These are phyloP conservation scores for Heliconius hermathena DNA, from an alignment of 1,140 invertebrate genomes.

Conservation along the genomic window DNA sequence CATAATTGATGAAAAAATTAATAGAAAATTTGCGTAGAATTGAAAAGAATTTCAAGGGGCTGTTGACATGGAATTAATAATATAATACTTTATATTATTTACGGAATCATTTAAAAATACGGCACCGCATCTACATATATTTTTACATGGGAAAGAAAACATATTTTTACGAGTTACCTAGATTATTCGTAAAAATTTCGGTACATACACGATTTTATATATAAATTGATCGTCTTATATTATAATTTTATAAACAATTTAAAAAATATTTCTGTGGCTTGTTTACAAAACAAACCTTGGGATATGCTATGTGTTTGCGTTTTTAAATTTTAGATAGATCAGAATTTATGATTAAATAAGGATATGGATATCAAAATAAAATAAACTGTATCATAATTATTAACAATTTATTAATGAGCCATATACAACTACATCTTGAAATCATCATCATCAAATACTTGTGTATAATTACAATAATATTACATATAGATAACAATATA, in stretches of 20 bases:
- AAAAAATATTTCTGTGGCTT: background rate
- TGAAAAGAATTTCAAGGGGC: background rate
- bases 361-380: background rate
- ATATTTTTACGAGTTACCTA: too few species aligned
- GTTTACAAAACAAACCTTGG: background rate
- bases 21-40: too few species aligned
- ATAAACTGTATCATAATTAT: background rate
- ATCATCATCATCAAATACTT: background rate
- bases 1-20: background rate
- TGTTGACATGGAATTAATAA: background rate
- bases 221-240: too few species aligned
- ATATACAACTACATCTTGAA: background rate
- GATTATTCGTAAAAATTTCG: too few species aligned
- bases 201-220: too few species aligned
- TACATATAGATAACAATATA: background rate
- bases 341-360: background rate
- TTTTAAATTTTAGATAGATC: too few species aligned
- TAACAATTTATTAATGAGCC: background rate
- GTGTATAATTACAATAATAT: background rate
- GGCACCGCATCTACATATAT: too few species aligned
- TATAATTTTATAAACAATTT: background rate
- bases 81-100: background rate
- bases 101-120: background rate
- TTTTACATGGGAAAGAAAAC: too few species aligned
- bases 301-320: too few species aligned